Evolutionary conservation across 2,797 vertebrate species (phyloP), one percentile per base, ranked within the genome.

Genomic region (Labeo calbasu): DNA sequence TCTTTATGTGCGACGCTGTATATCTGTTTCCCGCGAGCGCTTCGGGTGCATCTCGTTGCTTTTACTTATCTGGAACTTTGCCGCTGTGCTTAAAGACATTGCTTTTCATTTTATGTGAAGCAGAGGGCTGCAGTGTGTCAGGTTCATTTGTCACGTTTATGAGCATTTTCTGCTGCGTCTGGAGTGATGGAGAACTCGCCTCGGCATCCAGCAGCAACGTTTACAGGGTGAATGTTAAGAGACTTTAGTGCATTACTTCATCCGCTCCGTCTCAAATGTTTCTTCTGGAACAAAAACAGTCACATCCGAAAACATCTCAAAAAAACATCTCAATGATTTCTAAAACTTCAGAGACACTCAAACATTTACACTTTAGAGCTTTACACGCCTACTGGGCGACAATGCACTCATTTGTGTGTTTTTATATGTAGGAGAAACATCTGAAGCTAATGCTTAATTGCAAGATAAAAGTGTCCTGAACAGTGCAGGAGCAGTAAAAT

Each of bases 111-210:
- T 14, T 36, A 55, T 55, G 72, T 55, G 71, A 75, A 55, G 72
- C 51, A 36, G 72, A 75, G 72, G 28, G 19, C 51, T 75, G 72
- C 17, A 1, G 1, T 36, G 72, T 36, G 72, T 55, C 72, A 55
- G 72, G 50, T 75, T 75, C 72, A 75, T 75, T 75, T 53, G 53
- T 75, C 72, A 75, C 11, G 1, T 75, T 75, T 75, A 75, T 55
- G 72, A 55, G 50, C 3, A 3, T 55, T 75, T 73, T 55, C 72
- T 36, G 28, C 72, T n/a, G 28, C 63, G 14, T 32, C 63, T 65
- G 63, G 61, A 32, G 63, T 8, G 72, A 75, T n/a, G 51, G 12
- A 75, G 72, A 55, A 36, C 71, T 21, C 28, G 19, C 17, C 72
- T 55, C 71, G 1, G 25, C 48, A 73, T 73, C 50, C 48, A 21